A percentile compares a stretch with the other conserved stretches of the same genome.
phyloP scores from a whole-genome alignment of 2,797 vertebrate species.

The Thripadectes ignobilis region DNA sequence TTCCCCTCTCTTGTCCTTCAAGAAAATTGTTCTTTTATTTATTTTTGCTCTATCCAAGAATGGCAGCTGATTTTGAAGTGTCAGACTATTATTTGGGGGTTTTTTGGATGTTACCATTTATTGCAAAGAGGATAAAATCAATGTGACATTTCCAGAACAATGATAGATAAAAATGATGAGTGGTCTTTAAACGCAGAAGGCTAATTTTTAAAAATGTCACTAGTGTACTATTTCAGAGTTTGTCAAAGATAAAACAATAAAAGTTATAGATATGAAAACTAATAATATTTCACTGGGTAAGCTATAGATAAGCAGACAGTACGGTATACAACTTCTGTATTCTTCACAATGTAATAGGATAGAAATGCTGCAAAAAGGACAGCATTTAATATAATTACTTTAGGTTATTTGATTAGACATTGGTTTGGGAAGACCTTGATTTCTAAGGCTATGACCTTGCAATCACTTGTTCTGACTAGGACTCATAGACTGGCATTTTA shows the following conservation, averaged over 20 bases:
- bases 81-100: slow-evolving; percentile 67
- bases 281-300: slow-evolving; percentile 70
- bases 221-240: slow-evolving; percentile 74
- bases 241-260: slow-evolving; percentile 78
- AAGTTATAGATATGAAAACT: slow-evolving; percentile 72
- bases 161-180: slow-evolving; percentile 77
- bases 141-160: slow-evolving; percentile 81
- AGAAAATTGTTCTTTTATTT: slow-evolving; percentile 77
- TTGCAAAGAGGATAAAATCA: slow-evolving; percentile 81
- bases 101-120: slow-evolving; percentile 77
- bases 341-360: slow-evolving; percentile 3
- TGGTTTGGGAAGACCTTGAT: slow-evolving; percentile 12
- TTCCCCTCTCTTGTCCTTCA: slow-evolving; percentile 56
- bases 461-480: neutral
- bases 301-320: slow-evolving; percentile 53
- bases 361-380: neutral
- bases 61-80: slow-evolving; percentile 77
- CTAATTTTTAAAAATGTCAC: slow-evolving; percentile 80
- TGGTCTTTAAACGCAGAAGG: slow-evolving; percentile 74
- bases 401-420: neutral
- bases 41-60: slow-evolving; percentile 71
- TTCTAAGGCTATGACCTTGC: slow-evolving; percentile 1
- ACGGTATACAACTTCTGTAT: slow-evolving; percentile 23
- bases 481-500: neutral
- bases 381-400: neutral